Evolutionary conservation across 2,888 invertebrate species (phyloP), one percentile per base, ranked within the genome.

Genomic region (Acrobasis suavella): DNA sequence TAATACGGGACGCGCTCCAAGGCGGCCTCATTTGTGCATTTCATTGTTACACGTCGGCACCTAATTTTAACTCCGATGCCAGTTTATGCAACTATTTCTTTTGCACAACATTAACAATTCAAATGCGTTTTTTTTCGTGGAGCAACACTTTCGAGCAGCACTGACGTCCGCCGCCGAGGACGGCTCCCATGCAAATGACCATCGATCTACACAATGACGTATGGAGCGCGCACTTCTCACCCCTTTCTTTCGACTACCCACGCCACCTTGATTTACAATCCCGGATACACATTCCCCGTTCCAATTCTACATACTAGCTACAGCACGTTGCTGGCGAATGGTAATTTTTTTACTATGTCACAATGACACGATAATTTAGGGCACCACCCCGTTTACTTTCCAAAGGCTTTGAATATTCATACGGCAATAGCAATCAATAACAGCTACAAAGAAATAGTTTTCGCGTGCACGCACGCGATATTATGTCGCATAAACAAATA

Each of bases 401-500:
- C 86, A 82, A 89, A 91, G 84, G 76, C 77, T 85, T 81, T 92
- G 92, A 92, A 92, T 91, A 92, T 92, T 92, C 91, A 92, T 92
- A 91, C 84, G 85, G 83, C 85, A 87, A 86, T 87, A 86, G 89
- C 87, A 91, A 91, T 92, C 91, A 91, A 92, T 92, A 92, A 88
- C 85, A 81, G 81, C 82, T 81, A 87, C 88, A 87, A 86, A 88
- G 87, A 88, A 88, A 87, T 90, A 87, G 87, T 89, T 91, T 91
- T 91, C 86, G 90, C 91, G 91, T 91, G 91, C 85, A 82, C 83
- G 87, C 91, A 91, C 91, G 91, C 91, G 85, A 92, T 88, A 83
- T 80, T 78, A 81, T 89, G 89, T 89, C 91, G 89, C 88, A 86
- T 89, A 89, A 91, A 91, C 88, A 90, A 91, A 89, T 89, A 91